These are phyloP conservation scores for Bilobella aurantiaca DNA, from an alignment of 1,140 invertebrate species.

Conservation along the genomic window DNA sequence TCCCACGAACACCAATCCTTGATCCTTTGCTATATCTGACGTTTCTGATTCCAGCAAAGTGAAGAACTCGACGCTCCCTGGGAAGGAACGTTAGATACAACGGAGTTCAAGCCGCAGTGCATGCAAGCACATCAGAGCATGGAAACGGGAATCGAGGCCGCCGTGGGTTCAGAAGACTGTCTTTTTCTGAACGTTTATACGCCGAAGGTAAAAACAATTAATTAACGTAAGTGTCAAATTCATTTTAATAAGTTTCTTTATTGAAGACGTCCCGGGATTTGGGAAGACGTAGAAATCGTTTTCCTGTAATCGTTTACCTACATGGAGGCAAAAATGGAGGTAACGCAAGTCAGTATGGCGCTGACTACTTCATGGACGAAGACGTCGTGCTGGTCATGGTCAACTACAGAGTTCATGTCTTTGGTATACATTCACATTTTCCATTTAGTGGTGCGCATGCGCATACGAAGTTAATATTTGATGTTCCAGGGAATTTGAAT, in stretches of 20 bases:
- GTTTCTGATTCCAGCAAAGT: no score
- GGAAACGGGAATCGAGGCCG: not conserved
- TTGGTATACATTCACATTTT: slow-evolving; percentile 20
- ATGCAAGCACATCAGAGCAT: not conserved
- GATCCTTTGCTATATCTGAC: no score
- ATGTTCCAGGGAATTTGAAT: slow-evolving; percentile 44
- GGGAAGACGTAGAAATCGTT: not conserved
- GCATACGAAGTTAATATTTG: not conserved
- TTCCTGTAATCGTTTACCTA: not conserved
- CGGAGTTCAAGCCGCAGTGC: not conserved
- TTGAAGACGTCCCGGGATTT: not conserved
- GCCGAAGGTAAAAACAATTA: slow-evolving; percentile 38
- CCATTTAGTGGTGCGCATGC: not conserved
- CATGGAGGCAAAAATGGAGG: slow-evolving; percentile 30
- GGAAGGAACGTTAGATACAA: not conserved
- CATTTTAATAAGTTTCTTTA: no score
- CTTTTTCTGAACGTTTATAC: slow-evolving; percentile 48
- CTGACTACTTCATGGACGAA: slow-evolving; percentile 20
- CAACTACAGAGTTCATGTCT: slow-evolving; percentile 11
- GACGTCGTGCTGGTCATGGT: slow-evolving; percentile 7
- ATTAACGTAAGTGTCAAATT: no score
- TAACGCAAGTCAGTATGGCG: slow-evolving; percentile 35
- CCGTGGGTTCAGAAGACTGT: slow-evolving; percentile 43
- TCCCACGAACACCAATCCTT: no score
- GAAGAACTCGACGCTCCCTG: not conserved